Evolutionary conservation across 2,888 invertebrate genomes (phyloP).

Genomic region (Drosophila mimica): DNA sequence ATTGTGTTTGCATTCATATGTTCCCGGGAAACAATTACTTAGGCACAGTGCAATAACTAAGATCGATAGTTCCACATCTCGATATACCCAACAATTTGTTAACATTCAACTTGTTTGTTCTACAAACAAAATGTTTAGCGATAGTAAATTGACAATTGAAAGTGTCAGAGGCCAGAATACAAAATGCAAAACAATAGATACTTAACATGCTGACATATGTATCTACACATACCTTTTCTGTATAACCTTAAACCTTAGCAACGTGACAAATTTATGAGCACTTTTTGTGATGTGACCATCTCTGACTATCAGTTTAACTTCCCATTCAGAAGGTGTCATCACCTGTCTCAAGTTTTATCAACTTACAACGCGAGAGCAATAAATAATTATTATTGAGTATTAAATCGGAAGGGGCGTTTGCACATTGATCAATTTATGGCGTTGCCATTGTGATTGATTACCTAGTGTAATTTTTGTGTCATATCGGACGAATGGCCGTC

Average conservation of each 20-base stretch:
- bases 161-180: neutral
- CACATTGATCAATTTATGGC: conserved; percentile 54
- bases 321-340: conserved; percentile 18
- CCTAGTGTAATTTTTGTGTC: conserved; percentile 54
- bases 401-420: conserved; percentile 9
- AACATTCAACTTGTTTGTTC: neutral
- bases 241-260: neutral
- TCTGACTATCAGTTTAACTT: conserved; percentile 11
- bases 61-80: neutral
- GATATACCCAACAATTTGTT: conserved; percentile 14
- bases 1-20: conserved; percentile 55
- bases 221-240: neutral
- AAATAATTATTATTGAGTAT: conserved; percentile 47
- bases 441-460: conserved; percentile 61
- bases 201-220: neutral
- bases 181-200: neutral
- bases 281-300: conserved; percentile 12
- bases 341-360: conserved; percentile 51
- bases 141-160: neutral
- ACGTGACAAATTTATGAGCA: conserved; percentile 50
- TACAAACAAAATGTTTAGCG: neutral
- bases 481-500: conserved; percentile 16
- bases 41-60: conserved; percentile 7
- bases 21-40: conserved; percentile 37
- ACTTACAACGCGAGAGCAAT: conserved; percentile 47